A percentile compares a stretch with the other conserved stretches of the same genome.
These are phyloP conservation scores for Notoglanidium macrostoma DNA, from an alignment of 2,797 vertebrate genomes.

Conservation along the genomic window DNA sequence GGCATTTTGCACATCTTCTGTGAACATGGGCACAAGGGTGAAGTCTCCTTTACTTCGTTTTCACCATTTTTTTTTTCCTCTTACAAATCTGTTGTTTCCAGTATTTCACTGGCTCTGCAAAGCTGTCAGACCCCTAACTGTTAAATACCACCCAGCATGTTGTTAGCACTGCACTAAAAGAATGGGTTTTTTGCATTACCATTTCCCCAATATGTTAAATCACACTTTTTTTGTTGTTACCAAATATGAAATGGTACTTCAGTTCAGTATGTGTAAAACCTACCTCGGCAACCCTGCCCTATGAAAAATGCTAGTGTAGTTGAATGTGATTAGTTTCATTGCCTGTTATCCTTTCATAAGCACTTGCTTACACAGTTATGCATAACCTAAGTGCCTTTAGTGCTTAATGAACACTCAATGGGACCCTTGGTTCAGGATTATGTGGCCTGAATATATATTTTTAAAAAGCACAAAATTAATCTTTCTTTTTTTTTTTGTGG, in stretches of 20 bases:
- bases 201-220: neutral
- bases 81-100: constrained; percentile 2
- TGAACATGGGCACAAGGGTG: constrained; percentile 46
- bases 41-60: constrained; percentile 48
- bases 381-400: constrained; percentile 35
- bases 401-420: neutral
- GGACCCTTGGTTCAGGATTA: constrained; percentile 12
- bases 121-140: constrained; percentile 25
- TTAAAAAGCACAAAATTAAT: neutral
- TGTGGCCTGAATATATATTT: constrained; percentile 20
- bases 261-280: constrained; percentile 24
- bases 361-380: constrained; percentile 30
- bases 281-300: constrained; percentile 29
- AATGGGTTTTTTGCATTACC: neutral
- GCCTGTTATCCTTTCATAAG: neutral
- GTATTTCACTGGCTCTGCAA: constrained; percentile 15
- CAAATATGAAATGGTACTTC: constrained; percentile 19
- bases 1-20: constrained; percentile 61
- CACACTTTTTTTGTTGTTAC: neutral
- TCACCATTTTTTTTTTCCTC: neutral
- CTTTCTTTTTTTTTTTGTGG: no score
- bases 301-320: neutral
- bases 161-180: neutral
- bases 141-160: constrained; percentile 2
- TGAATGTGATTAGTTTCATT: neutral